These are phyloP conservation scores for Drosophila orosa DNA, from an alignment of 1,140 invertebrate genomes.

Conservation along the genomic window DNA sequence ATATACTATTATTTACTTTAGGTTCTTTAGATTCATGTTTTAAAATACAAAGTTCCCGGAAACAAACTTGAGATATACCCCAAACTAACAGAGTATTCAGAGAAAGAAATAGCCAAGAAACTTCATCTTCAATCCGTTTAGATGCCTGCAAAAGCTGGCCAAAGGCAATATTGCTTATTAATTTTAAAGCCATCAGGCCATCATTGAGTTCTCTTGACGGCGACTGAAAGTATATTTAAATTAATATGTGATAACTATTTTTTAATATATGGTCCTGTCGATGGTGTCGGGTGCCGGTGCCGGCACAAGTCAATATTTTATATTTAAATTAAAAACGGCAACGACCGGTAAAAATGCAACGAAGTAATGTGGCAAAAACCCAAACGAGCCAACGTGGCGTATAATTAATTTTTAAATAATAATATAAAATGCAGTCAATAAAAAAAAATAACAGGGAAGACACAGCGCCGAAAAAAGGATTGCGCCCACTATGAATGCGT, in stretches of 20 bases:
- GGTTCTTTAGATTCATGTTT: no score
- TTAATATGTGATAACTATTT: constrained; percentile 57
- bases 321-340: constrained; percentile 61
- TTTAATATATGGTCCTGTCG: constrained; percentile 31
- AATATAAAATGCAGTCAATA: constrained; percentile 70
- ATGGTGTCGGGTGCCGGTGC: neutral
- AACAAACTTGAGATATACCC: neutral
- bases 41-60: no score
- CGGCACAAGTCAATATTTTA: constrained; percentile 55
- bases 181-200: constrained; percentile 21
- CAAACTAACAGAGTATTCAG: neutral
- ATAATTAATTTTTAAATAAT: constrained; percentile 81
- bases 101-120: neutral
- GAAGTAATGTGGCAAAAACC: constrained; percentile 48
- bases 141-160: constrained; percentile 1
- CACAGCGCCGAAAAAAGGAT: constrained; percentile 13
- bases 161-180: constrained; percentile 15
- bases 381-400: constrained; percentile 55
- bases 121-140: neutral
- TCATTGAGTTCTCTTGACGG: neutral
- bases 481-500: neutral
- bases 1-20: no score
- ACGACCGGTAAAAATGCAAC: constrained; percentile 31
- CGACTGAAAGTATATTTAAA: constrained; percentile 44
- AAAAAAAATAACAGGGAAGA: constrained; percentile 41